Percentiles rank a stretch among this genome's conserved stretches.
These are phyloP conservation scores for Ornithoptera alexandrae DNA, from an alignment of 2,888 invertebrate genomes.

Conservation along the genomic window DNA sequence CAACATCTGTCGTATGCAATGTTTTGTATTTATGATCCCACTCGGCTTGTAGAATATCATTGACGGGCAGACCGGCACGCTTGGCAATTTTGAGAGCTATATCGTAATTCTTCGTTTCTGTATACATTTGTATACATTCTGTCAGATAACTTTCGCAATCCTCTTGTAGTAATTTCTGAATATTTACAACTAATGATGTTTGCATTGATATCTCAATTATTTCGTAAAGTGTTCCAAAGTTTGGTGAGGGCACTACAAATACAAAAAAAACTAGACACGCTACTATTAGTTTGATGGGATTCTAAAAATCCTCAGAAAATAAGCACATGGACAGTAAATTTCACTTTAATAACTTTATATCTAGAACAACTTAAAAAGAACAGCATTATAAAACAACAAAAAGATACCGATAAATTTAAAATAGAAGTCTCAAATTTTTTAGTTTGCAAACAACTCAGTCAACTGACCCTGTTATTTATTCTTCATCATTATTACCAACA, in stretches of 20 bases:
- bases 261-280: neutral
- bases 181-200: constrained; percentile 76
- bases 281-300: no score
- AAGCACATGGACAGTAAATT: neutral
- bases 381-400: no score
- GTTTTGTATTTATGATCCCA: constrained; percentile 76
- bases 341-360: no score
- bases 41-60: constrained; percentile 76
- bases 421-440: no score
- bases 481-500: no score
- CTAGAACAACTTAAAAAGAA: no score
- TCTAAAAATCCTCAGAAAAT: no score
- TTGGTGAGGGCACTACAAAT: constrained; percentile 65
- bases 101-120: constrained; percentile 72
- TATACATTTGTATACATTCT: constrained; percentile 77
- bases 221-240: constrained; percentile 63
- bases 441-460: no score
- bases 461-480: no score
- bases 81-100: constrained; percentile 81
- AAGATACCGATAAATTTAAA: no score
- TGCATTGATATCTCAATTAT: constrained; percentile 81
- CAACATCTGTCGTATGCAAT: constrained; percentile 49
- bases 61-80: constrained; percentile 67
- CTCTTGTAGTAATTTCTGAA: constrained; percentile 68
- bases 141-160: constrained; percentile 69